These are phyloP conservation scores for Pterocles burchelli DNA, from an alignment of 2,113 vertebrate species.

Conservation along the genomic window DNA sequence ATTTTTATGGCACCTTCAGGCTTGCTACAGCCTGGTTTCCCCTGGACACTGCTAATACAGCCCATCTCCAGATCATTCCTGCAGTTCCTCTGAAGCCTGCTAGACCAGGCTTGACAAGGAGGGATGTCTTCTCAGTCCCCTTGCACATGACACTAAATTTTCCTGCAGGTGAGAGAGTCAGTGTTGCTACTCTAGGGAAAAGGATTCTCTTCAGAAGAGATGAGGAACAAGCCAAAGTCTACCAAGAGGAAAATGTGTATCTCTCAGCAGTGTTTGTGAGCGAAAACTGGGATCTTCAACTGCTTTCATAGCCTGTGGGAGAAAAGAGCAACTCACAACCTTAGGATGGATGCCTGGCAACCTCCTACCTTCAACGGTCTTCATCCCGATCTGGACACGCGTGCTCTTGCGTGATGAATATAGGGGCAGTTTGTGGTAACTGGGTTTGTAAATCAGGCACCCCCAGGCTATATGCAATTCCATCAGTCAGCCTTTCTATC, in stretches of 20 bases:
- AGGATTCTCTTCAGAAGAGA: not conserved
- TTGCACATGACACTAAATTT: not conserved
- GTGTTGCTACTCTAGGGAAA: not conserved
- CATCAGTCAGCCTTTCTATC: not conserved
- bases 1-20: not conserved
- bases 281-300: not conserved
- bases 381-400: not conserved
- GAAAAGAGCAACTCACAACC: not conserved
- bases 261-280: not conserved
- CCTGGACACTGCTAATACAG: not conserved
- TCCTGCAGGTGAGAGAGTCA: not conserved
- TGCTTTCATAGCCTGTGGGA: not conserved
- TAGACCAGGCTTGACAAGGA: not conserved
- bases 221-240: not conserved
- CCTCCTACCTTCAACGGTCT: not conserved
- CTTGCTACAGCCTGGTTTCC: not conserved
- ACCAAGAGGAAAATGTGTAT: not conserved
- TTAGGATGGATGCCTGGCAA: not conserved
- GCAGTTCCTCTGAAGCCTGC: not conserved
- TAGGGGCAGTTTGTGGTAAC: not conserved
- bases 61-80: not conserved
- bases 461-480: not conserved
- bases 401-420: not conserved
- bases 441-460: not conserved
- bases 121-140: not conserved